Evolutionary conservation across 2,797 vertebrate genomes (phyloP).

Genomic region (Thalassophryne amazonica): DNA sequence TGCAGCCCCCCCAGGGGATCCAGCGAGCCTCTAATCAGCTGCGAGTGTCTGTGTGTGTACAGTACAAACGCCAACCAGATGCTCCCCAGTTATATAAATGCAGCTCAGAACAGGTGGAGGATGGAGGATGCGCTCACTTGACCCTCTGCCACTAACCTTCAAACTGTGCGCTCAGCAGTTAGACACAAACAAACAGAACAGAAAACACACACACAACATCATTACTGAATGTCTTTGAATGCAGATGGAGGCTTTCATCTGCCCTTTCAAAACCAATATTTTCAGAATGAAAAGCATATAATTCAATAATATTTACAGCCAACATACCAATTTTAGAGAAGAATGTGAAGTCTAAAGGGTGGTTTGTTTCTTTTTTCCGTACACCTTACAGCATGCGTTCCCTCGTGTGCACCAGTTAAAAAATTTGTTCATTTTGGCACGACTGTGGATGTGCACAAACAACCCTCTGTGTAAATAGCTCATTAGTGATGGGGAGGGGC

Average conservation of each 20-base stretch:
- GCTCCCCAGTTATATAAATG: conserved; percentile 58
- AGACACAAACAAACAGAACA: conserved; percentile 20
- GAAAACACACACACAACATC: not conserved
- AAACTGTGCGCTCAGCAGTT: conserved; percentile 4
- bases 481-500: conserved; percentile 54
- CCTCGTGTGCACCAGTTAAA: conserved; percentile 31
- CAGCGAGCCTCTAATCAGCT: too few species aligned
- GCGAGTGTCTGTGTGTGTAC: too few species aligned
- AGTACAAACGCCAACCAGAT: conserved; percentile 50
- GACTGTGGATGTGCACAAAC: conserved; percentile 53
- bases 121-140: conserved; percentile 24
- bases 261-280: conserved; percentile 18
- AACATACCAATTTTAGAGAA: conserved; percentile 20
- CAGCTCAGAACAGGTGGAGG: conserved; percentile 57
- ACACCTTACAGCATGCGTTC: conserved; percentile 33
- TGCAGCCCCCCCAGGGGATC: too few species aligned
- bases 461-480: conserved; percentile 70
- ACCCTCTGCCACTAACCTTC: conserved; percentile 18
- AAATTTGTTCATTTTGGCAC: conserved; percentile 42
- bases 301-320: conserved; percentile 48
- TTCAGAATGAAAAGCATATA: conserved; percentile 56
- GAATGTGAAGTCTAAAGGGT: conserved; percentile 6
- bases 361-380: conserved; percentile 25
- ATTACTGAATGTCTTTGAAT: too few species aligned
- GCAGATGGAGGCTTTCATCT: not conserved